Conservation (phyloP, 2,797 vertebrate genomes). For the Naso thynnoides region DNA sequence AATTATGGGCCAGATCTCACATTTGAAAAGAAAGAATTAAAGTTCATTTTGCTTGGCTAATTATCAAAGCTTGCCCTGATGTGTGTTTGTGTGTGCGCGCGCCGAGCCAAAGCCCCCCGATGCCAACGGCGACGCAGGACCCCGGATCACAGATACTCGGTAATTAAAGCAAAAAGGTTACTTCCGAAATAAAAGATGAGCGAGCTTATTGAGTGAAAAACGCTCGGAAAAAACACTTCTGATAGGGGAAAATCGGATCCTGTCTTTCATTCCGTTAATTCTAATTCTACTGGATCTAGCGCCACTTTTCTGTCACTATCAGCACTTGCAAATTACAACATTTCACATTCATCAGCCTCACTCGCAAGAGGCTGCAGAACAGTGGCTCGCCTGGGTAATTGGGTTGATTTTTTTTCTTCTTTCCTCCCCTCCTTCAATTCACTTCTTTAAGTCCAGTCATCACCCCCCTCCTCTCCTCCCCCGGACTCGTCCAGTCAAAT, state of each 20-base stretch:
- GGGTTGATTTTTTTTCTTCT: slow-evolving; percentile 60
- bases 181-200: slow-evolving; percentile 67
- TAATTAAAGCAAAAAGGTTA: slow-evolving; percentile 82
- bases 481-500: slow-evolving; percentile 60
- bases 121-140: slow-evolving; percentile 59
- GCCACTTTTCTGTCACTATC: slow-evolving; percentile 65
- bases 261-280: slow-evolving; percentile 70
- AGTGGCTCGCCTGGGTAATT: slow-evolving; percentile 63
- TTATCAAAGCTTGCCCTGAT: slow-evolving; percentile 78
- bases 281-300: slow-evolving; percentile 58
- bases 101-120: slow-evolving; percentile 34
- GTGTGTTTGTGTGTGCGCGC: slow-evolving; percentile 34
- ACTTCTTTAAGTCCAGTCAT: slow-evolving; percentile 29
- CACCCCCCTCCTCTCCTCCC: not conserved
- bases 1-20: slow-evolving; percentile 83
- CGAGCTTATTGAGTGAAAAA: slow-evolving; percentile 50
- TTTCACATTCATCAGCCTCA: slow-evolving; percentile 67
- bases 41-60: slow-evolving; percentile 84
- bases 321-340: slow-evolving; percentile 69
- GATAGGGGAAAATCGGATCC: slow-evolving; percentile 62
- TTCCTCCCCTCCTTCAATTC: slow-evolving; percentile 4
- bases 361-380: slow-evolving; percentile 62
- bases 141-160: slow-evolving; percentile 68
- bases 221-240: slow-evolving; percentile 15
- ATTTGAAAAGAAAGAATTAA: slow-evolving; percentile 83